Percentiles rank a stretch among this genome's conserved stretches.
Conservation (phyloP, 2,113 vertebrate genomes). For the Dasyornis broadbenti region DNA sequence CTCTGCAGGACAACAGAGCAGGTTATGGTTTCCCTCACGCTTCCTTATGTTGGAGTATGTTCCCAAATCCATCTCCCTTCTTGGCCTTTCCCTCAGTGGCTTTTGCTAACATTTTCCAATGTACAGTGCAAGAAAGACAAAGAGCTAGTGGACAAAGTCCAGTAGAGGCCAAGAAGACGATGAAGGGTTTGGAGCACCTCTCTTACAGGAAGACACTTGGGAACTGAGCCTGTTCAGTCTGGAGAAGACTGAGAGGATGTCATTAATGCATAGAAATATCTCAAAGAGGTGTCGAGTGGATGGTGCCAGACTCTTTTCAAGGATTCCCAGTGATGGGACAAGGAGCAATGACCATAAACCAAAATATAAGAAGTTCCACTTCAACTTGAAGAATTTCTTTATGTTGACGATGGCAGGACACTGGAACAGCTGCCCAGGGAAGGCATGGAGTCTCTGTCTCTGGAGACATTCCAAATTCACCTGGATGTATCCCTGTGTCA, state of each 20-base stretch:
- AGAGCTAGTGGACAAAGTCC: background rate
- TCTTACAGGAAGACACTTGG: fast-evolving
- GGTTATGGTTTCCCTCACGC: background rate
- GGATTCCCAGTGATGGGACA: background rate
- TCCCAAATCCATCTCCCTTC: background rate
- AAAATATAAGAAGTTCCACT: background rate
- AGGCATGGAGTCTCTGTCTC: background rate
- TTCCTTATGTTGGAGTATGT: background rate
- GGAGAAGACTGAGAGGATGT: background rate
- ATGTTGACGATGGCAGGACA: background rate
- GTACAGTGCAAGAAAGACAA: background rate
- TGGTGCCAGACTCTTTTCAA: background rate
- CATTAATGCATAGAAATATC: background rate
- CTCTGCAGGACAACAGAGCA: background rate
- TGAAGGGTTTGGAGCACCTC: background rate
- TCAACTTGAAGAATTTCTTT: background rate
- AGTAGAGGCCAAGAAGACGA: background rate
- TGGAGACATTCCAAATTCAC: background rate
- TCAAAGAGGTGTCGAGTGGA: background rate
- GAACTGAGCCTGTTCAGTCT: background rate
- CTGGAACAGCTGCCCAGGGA: background rate
- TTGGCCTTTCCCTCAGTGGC: background rate
- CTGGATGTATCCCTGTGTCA: fast-evolving
- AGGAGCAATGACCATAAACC: background rate
- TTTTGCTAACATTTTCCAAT: background rate